Conservation (phyloP, 2,888 invertebrate genomes). For the Dynastes hyllus region DNA sequence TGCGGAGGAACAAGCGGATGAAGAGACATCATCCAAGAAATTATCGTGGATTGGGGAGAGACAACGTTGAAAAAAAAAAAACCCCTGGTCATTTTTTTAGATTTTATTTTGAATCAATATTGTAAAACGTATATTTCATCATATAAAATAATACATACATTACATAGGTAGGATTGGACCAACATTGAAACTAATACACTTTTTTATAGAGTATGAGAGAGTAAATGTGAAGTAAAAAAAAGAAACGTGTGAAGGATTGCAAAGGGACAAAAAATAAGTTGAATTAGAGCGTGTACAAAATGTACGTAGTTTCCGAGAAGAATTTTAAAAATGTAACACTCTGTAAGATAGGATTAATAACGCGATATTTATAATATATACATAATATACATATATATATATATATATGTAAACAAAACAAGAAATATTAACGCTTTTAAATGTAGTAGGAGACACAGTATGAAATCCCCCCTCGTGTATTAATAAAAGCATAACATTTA, state of each 20-base stretch:
- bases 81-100: no score
- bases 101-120: neutral
- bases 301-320: conserved; percentile 57
- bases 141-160: neutral
- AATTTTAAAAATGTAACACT: conserved; percentile 50
- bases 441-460: conserved; percentile 56
- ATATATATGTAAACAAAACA: conserved; percentile 10
- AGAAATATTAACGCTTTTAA: conserved; percentile 64
- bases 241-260: conserved; percentile 46
- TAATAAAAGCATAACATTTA: conserved; percentile 51
- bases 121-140: conserved; percentile 7
- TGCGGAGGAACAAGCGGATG: conserved; percentile 52
- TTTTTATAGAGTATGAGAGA: conserved; percentile 21
- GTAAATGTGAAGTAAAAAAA: conserved; percentile 39
- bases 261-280: conserved; percentile 37
- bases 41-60: conserved; percentile 73
- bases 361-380: conserved; percentile 36
- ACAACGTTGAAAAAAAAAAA: conserved; percentile 70
- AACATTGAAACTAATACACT: conserved; percentile 64
- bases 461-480: conserved; percentile 22
- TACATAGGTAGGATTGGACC: conserved; percentile 63
- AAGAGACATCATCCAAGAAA: conserved; percentile 59
- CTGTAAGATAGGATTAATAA: conserved; percentile 51
- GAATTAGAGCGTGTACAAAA: conserved; percentile 56
- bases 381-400: neutral